Evolutionary conservation across 2,888 invertebrate species (phyloP).

Genomic region (Campoplex nolae): DNA sequence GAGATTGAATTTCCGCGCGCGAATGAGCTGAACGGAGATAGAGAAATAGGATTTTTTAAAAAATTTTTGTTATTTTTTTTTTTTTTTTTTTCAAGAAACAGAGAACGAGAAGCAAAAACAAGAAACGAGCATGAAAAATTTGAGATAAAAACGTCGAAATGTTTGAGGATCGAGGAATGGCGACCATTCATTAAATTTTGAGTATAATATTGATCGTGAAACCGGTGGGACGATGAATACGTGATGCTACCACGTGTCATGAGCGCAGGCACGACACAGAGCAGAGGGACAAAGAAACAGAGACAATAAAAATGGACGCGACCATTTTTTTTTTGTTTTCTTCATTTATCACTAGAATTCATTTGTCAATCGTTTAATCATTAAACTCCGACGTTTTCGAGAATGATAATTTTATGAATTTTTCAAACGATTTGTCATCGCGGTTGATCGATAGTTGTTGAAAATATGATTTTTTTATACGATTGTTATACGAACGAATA

Average conservation of each 20-base stretch:
- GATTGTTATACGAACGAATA: background rate
- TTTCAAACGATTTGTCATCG: background rate
- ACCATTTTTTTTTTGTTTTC: background rate
- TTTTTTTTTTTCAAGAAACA: background rate
- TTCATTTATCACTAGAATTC: background rate
- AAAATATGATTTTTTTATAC: background rate
- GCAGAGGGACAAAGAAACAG: background rate
- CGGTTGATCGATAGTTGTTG: background rate
- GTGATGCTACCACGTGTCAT: slow-evolving; percentile 21
- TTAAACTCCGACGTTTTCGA: no score
- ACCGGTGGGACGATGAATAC: background rate
- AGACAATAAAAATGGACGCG: background rate
- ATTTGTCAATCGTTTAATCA: no score
- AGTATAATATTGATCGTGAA: slow-evolving; percentile 32
- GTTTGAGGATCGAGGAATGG: background rate
- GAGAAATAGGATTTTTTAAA: background rate
- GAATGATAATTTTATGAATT: background rate
- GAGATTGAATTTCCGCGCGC: slow-evolving; percentile 43
- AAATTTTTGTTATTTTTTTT: background rate
- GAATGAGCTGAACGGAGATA: background rate
- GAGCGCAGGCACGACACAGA: background rate
- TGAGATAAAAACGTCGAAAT: background rate
- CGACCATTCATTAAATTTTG: slow-evolving; percentile 21
- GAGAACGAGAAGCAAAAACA: background rate
- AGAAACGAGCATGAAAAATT: background rate